Percentiles rank a stretch among this genome's conserved stretches.
Conservation (phyloP, 2,113 vertebrate genomes). For the Seriola quinqueradiata region DNA sequence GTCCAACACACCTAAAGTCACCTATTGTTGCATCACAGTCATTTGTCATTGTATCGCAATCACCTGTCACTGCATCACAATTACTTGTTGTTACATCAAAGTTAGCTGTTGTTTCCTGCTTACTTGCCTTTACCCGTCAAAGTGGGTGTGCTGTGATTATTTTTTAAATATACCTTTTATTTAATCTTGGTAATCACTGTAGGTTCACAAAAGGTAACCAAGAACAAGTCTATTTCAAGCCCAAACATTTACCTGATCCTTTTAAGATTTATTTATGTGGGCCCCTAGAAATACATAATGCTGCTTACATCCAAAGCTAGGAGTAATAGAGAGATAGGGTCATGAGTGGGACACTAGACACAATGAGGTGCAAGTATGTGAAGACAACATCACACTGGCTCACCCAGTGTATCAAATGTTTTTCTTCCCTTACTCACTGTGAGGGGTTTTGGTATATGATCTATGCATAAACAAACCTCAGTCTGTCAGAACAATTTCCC, state of each 20-base stretch:
- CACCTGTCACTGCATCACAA: too few relatives aligned
- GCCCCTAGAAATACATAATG: not conserved
- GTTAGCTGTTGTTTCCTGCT: too few relatives aligned
- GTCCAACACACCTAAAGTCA: too few relatives aligned
- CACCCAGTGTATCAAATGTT: not conserved
- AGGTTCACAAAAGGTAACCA: not conserved
- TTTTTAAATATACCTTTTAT: not conserved
- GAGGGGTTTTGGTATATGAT: constrained; percentile 10
- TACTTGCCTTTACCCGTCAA: too few relatives aligned
- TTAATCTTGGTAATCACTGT: not conserved
- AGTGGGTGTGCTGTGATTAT: too few relatives aligned
- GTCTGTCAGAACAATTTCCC: not conserved
- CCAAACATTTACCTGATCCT: constrained; percentile 2
- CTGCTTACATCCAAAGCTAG: constrained; percentile 2
- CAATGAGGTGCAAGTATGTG: not conserved
- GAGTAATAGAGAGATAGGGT: constrained; percentile 3
- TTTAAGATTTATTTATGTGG: constrained; percentile 17
- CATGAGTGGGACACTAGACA: constrained; percentile 8
- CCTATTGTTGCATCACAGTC: too few relatives aligned
- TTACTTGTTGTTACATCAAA: too few relatives aligned
- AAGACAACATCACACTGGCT: not conserved
- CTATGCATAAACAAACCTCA: constrained; percentile 25
- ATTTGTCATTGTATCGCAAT: too few relatives aligned
- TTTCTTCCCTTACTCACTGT: constrained; percentile 2
- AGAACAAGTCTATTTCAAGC: not conserved